phyloP scores from a whole-genome alignment of 2,797 vertebrate genomes.

The Scolopax rusticola region DNA sequence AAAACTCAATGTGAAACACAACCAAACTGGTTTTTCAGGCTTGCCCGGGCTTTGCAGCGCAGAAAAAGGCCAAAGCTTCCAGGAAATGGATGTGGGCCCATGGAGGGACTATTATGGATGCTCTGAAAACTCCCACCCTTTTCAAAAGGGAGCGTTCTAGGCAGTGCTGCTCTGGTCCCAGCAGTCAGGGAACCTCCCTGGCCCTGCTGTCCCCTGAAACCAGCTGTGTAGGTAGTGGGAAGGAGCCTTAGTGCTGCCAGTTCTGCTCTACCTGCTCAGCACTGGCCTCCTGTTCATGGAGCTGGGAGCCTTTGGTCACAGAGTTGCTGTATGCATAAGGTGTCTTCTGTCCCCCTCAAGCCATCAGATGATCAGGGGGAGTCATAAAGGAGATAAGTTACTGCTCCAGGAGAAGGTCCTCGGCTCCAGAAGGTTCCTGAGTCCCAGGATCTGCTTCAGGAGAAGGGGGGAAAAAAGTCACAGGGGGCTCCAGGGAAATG shows the following conservation, averaged over 20 bases:
- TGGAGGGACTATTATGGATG: neutral
- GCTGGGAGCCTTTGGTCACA: neutral
- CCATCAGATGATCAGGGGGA: neutral
- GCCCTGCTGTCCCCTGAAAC: neutral
- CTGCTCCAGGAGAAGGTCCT: neutral
- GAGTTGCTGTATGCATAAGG: neutral
- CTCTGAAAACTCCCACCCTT: neutral
- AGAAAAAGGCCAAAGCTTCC: conserved; percentile 23
- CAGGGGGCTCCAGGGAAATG: neutral
- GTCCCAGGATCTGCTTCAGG: neutral
- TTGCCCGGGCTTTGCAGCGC: neutral
- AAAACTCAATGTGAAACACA: neutral
- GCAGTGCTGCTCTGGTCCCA: neutral
- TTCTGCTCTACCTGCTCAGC: neutral
- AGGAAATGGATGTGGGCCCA: neutral
- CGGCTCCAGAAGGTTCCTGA: neutral
- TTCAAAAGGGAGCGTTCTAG: neutral
- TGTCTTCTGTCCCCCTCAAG: neutral
- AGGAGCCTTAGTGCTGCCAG: neutral
- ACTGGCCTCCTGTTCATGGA: accelerated
- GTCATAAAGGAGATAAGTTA: neutral
- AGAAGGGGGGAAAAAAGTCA: neutral
- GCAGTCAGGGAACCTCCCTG: neutral
- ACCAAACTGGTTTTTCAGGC: conserved; percentile 59
- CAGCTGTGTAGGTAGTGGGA: neutral